Base-by-base conservation (phyloP, 1,140 invertebrate species). In the Musca vetustissima region DNA sequence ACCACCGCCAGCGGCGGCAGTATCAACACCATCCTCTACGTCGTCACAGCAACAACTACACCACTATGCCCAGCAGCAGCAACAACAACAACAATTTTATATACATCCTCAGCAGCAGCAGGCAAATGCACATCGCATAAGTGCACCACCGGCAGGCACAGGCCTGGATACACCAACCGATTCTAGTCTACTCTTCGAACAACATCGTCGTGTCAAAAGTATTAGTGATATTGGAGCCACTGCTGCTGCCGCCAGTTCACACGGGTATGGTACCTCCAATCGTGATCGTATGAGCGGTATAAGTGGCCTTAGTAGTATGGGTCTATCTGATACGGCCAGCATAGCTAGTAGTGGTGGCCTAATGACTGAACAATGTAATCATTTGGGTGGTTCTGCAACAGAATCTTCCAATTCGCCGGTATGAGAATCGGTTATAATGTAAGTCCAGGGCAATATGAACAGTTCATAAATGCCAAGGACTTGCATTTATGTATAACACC, bases 191-290 rank as follows among this genome's bases (percentile, higher is more conserved):
- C 22, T 53, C 28, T 80, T 80, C 59, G 77, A 77, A 68, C 85
- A 87, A 68, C 89, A 90, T 73, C 84, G 89, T 52, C 83, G 90
- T 15, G 89, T 91, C 17, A 90, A 90, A 72, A 91, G 89, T 70
- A 91, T 90, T 70, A 88, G 89, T 48, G 89, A 91, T 76, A 90
- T 90, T 71, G 89, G 91, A 36, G 85, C 87, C 66, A 84, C 88
- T 71, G 77, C 83, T 75, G 83, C 75, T 73, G 83, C 71, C 14
- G 19, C n/a, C 19, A 25, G 57, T 36, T 61, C 57, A 3, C 36
- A n/a, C 1, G 21, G 4, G 1, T 22, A 25, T 25, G 17, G 28
- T n/a, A 32, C 57, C 36, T 61, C 36, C 9, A 14, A n/a, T 13
- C 28, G 57, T 13, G 57, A 61, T 21, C 57, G 57, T 61, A 36